Evolutionary conservation across 2,888 invertebrate species (phyloP).

Genomic region (Helobdella robusta): DNA sequence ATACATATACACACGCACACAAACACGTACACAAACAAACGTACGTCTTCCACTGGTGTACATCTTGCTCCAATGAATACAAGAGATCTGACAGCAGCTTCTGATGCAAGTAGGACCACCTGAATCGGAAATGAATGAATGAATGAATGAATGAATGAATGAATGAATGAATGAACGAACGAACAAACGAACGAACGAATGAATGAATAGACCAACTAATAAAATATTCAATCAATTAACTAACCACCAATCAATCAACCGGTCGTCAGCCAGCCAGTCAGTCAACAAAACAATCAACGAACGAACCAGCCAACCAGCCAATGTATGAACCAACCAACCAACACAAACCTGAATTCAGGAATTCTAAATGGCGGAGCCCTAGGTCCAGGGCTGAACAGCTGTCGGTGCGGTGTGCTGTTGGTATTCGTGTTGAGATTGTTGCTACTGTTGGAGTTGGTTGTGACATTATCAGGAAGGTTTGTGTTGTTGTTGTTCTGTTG

Average conservation of each 20-base stretch:
- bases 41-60: conserved; percentile 73
- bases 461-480: not conserved
- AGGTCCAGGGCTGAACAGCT: conserved; percentile 48
- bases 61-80: conserved; percentile 90
- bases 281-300: too few relatives aligned
- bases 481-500: conserved; percentile 3
- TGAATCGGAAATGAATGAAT: conserved; percentile 41
- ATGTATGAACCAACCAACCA: not conserved
- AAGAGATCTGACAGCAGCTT: conserved; percentile 86
- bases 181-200: not conserved
- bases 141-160: not conserved
- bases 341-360: conserved; percentile 69
- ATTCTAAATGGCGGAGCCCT: conserved; percentile 70
- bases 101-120: conserved; percentile 98
- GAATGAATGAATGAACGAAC: too few relatives aligned
- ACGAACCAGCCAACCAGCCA: not conserved
- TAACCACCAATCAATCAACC: too few relatives aligned
- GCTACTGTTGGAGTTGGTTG: not conserved
- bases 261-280: too few relatives aligned
- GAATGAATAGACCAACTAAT: not conserved
- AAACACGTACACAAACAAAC: too few relatives aligned
- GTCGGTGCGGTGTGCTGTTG: conserved; percentile 65
- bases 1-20: too few relatives aligned
- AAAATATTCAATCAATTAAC: too few relatives aligned
- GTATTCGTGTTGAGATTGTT: conserved; percentile 53